Base-by-base conservation (phyloP, 2,888 invertebrate species). In the Ochropleura plecta region DNA sequence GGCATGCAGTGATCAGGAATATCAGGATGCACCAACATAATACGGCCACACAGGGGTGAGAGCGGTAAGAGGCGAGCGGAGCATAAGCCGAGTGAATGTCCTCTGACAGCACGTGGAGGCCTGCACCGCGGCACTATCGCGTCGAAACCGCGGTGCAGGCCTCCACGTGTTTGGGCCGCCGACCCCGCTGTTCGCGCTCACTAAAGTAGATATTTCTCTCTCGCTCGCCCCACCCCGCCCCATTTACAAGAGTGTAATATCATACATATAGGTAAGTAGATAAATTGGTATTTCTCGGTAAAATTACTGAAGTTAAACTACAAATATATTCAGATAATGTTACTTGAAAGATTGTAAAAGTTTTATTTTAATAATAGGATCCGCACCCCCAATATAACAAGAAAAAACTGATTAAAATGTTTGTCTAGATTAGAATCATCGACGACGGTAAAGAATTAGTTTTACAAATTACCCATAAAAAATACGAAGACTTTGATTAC, bases 51-150 rank as follows among this genome's bases (percentile, higher is more conserved):
- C 84, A 90, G 91, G 92, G 92, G 88, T 82, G 85, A 69, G 89
- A 85, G 91, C 91, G 90, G 91, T 85, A 84, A 80, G 92, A 87
- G 91, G 88, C 89, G 90, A 90, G 88, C 87, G 90, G 88, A 89
- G 88, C 87, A 90, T 87, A 90, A 91, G 90, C 90, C 90, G 92
- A 93, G 94, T 94, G 91, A 91, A 91, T 91, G 91, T 91, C 91
- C 91, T 91, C 91, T 90, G 88, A 93, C 93, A 91, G 91, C 96
- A 96, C 96, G 96, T 96, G 96, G 96, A 95, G 96, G 96, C 95
- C 92, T 90, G 90, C 92, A 96, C 96, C 93, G 91, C 93, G 96
- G 95, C 82, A 65, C 64, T 82, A 76, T 82, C 79, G 77, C 64
- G 82, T 82, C 82, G 82, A 82, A 90, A 92, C 95, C 96, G 93